phyloP scores from a whole-genome alignment of 2,888 invertebrate species.

The Hoplodrina blanda region DNA sequence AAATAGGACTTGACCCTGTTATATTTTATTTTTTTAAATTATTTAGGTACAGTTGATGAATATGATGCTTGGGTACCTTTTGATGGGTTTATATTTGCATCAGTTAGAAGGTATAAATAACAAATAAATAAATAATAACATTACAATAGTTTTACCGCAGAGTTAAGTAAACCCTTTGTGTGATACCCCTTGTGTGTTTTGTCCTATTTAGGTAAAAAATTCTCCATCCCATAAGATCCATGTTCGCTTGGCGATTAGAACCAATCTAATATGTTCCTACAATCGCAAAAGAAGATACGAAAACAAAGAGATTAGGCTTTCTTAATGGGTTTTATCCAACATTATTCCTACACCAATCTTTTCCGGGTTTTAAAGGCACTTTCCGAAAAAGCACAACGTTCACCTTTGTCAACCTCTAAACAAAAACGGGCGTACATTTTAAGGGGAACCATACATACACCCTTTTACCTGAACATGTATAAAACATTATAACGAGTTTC shows the following conservation, averaged over 20 bases:
- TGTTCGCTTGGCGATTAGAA: not conserved
- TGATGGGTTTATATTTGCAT: too few relatives aligned
- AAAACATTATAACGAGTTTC: slow-evolving; percentile 37
- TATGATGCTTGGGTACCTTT: too few relatives aligned
- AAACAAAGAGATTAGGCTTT: slow-evolving; percentile 26
- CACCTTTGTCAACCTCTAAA: slow-evolving; percentile 13
- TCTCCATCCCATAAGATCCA: not conserved
- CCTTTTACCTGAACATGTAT: slow-evolving; percentile 42
- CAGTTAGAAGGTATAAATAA: too few relatives aligned
- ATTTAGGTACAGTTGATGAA: too few relatives aligned
- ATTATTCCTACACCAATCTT: not conserved
- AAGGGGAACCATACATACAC: slow-evolving; percentile 7
- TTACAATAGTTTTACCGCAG: not conserved
- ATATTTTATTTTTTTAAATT: too few relatives aligned
- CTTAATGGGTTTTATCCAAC: not conserved
- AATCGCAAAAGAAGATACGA: slow-evolving; percentile 13
- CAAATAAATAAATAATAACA: too few relatives aligned
- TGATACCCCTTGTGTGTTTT: not conserved
- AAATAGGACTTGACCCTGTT: too few relatives aligned
- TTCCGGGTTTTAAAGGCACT: not conserved
- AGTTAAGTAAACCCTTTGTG: not conserved
- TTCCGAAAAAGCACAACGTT: not conserved
- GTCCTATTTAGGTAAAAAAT: not conserved
- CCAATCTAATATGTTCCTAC: not conserved
- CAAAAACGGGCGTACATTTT: not conserved